Evolutionary conservation across 2,113 vertebrate species (phyloP).

Genomic region (Notarius lentiginosus): DNA sequence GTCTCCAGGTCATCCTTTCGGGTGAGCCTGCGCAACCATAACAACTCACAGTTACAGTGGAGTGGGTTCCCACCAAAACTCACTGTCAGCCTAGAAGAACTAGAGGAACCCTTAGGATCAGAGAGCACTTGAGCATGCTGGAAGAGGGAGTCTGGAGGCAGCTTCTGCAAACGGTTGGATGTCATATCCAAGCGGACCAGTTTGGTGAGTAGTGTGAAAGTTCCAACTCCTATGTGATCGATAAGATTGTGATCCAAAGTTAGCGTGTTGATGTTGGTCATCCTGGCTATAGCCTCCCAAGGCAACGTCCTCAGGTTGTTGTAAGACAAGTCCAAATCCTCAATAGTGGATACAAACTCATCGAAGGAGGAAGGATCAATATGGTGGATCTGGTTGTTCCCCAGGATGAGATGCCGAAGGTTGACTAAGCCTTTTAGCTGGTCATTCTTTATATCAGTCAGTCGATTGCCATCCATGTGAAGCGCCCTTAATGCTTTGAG

Average conservation of each 20-base stretch:
- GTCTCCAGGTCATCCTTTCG: slow-evolving; percentile 88
- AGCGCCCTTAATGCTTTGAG: slow-evolving; percentile 84
- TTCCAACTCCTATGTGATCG: slow-evolving; percentile 83
- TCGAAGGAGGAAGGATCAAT: slow-evolving; percentile 83
- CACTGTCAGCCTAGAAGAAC: slow-evolving; percentile 77
- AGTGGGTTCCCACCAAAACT: slow-evolving; percentile 91
- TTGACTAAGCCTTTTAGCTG: slow-evolving; percentile 86
- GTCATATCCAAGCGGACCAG: slow-evolving; percentile 90
- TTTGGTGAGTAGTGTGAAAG: slow-evolving; percentile 86
- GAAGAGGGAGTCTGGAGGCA: slow-evolving; percentile 86
- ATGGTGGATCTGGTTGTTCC: slow-evolving; percentile 90
- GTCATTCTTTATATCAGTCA: slow-evolving; percentile 79
- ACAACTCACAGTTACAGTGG: slow-evolving; percentile 91
- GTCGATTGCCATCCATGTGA: slow-evolving; percentile 89
- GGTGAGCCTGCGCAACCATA: slow-evolving; percentile 86
- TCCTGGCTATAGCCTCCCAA: slow-evolving; percentile 87
- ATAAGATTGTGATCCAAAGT: slow-evolving; percentile 93
- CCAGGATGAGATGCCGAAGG: slow-evolving; percentile 89
- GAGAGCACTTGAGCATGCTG: slow-evolving; percentile 77
- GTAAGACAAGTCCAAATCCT: slow-evolving; percentile 92
- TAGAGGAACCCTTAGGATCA: slow-evolving; percentile 70
- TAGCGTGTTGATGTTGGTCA: slow-evolving; percentile 90
- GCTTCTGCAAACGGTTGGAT: slow-evolving; percentile 87
- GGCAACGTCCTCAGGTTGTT: slow-evolving; percentile 88
- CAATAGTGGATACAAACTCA: slow-evolving; percentile 88